Conservation (phyloP, 2,113 vertebrate species). For the Misgurnus mizolepis region DNA sequence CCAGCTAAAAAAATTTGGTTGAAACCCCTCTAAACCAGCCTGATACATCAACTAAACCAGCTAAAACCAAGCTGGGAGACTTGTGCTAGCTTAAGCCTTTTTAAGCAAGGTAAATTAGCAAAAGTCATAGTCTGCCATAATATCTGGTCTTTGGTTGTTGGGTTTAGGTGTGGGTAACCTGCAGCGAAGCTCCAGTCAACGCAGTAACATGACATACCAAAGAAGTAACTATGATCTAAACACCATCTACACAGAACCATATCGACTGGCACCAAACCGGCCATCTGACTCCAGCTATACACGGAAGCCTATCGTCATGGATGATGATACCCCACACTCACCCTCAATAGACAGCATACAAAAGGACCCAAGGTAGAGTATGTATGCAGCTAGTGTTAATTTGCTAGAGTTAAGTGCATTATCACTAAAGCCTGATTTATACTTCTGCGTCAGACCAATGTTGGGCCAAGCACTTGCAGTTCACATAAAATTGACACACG, state of each 20-base stretch:
- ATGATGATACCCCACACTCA: slow-evolving; percentile 86
- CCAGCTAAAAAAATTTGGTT: too few relatives aligned
- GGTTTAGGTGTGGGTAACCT: slow-evolving; percentile 84
- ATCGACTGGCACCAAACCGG: slow-evolving; percentile 81
- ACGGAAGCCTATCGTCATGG: slow-evolving; percentile 73
- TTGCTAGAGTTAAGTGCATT: slow-evolving; percentile 9
- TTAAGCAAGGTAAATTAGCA: too few relatives aligned
- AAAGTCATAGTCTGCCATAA: neutral
- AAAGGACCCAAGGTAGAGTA: slow-evolving; percentile 89
- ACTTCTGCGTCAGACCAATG: slow-evolving; percentile 64
- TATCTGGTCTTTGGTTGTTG: slow-evolving; percentile 14
- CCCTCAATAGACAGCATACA: slow-evolving; percentile 98
- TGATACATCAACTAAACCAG: too few relatives aligned
- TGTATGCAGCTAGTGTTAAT: neutral
- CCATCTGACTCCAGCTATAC: slow-evolving; percentile 79
- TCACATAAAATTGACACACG: slow-evolving; percentile 33
- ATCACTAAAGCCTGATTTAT: slow-evolving; percentile 30
- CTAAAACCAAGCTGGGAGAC: too few relatives aligned
- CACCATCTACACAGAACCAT: slow-evolving; percentile 86
- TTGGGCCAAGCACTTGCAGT: slow-evolving; percentile 59
- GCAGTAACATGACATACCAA: slow-evolving; percentile 93
- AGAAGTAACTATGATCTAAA: slow-evolving; percentile 88
- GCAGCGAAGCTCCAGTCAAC: slow-evolving; percentile 91
- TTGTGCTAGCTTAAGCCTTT: too few relatives aligned
- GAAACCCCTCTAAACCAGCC: too few relatives aligned